phyloP scores from a whole-genome alignment of 2,797 vertebrate species.

The Enteromius anoplus region DNA sequence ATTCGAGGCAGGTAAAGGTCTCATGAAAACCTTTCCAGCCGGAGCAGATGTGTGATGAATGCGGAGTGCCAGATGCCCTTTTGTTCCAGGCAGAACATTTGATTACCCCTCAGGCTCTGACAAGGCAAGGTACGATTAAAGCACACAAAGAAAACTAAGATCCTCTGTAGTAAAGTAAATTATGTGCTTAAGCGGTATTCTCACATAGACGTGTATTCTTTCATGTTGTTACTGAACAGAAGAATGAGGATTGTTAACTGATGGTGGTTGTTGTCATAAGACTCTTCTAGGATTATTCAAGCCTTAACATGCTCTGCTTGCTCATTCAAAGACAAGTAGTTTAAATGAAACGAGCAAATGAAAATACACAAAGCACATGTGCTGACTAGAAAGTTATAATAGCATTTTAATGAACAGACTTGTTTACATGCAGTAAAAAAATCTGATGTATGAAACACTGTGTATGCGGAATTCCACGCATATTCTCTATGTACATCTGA shows the following conservation, averaged over 20 bases:
- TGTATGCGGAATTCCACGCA: too few relatives aligned
- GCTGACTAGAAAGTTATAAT: background rate
- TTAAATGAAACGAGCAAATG: background rate
- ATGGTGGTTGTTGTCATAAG: background rate
- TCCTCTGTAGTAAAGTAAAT: slow-evolving; percentile 19
- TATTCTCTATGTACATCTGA: too few relatives aligned
- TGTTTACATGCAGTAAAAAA: background rate
- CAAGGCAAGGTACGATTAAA: slow-evolving; percentile 51
- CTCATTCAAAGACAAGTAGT: background rate
- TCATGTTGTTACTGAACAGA: slow-evolving; percentile 21
- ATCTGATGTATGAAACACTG: too few relatives aligned
- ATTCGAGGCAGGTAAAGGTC: slow-evolving; percentile 17
- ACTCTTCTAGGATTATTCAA: background rate
- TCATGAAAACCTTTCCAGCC: slow-evolving; percentile 48
- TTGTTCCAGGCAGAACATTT: slow-evolving; percentile 59
- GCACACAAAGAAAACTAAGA: slow-evolving; percentile 44
- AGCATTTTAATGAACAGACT: background rate
- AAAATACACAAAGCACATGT: background rate
- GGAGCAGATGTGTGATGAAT: slow-evolving; percentile 57
- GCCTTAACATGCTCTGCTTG: slow-evolving; percentile 15
- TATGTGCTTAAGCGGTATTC: background rate
- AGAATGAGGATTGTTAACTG: background rate
- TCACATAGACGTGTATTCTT: background rate
- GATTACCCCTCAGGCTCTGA: slow-evolving; percentile 53
- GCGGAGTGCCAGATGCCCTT: slow-evolving; percentile 61